Base-by-base conservation (phyloP, 2,797 vertebrate species). In the Odontamblyopus rebecca region DNA sequence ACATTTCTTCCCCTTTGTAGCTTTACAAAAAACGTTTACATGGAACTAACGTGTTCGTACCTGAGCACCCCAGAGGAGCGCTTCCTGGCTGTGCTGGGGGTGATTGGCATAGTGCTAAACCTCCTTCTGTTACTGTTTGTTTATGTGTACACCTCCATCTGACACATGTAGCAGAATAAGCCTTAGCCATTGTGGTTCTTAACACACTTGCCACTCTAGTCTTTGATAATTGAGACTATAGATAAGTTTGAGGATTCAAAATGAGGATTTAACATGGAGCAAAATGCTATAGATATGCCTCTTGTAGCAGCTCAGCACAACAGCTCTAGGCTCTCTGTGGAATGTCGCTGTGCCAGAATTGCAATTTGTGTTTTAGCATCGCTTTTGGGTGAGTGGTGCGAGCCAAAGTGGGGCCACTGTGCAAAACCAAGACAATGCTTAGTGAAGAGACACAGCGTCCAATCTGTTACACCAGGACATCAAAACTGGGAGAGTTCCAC, bases 71-170 rank as follows among this genome's bases (percentile, higher is more conserved):
- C 86, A 32, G 90, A 92, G 84, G 90, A 92, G 79, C 86, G 88
- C 69, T 89, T 91, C 87, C 89, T 92, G 89, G 91, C 91, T 32
- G 79, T 91, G 87, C 83, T 92, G 0, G 91, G 91, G 44, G 56
- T 92, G 69, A 89, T 91, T 2, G 89, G 89, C 48, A 92, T 92
- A 0, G 32, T 88, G 0, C 89, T 92, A 35, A 92, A 92, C 73
- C 86, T 92, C 74, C 84, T 92, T 38, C 78, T 92, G 73, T 88
- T 92, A 0, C 67, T 88, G 41, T 91, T 90, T 4, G 89, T 92
- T 73, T 92, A 92, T 19, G 81, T 91, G 70, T 92, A 92, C 86
- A 90, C 89, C 18, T 82, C 89, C 19, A 68, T 82, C 64, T 91
- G 83, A 92, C 41, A 44, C 1, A 27, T 12, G 35, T 59, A 48